phyloP scores from a whole-genome alignment of 2,797 vertebrate species.

The Coccyzus lansbergi region DNA sequence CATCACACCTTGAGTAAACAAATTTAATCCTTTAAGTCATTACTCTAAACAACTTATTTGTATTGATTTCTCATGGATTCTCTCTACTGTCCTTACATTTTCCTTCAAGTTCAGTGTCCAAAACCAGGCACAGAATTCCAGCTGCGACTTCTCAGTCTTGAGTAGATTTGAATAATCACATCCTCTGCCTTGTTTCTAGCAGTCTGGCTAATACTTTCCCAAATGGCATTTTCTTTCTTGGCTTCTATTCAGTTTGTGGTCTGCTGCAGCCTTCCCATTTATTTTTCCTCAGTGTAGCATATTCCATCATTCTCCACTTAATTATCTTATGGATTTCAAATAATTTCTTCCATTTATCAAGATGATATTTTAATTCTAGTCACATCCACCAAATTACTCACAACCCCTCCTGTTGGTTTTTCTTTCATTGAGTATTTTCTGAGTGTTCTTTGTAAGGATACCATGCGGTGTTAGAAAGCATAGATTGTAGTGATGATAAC shows the following conservation, averaged over 20 bases:
- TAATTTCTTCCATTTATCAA: background rate
- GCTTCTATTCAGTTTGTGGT: background rate
- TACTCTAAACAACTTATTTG: background rate
- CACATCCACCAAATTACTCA: background rate
- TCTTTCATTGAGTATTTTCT: background rate
- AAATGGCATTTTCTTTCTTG: slow-evolving; percentile 18
- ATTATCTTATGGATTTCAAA: slow-evolving; percentile 14
- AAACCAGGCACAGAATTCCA: background rate
- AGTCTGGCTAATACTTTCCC: background rate
- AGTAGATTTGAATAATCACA: slow-evolving; percentile 7
- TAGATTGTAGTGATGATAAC: background rate
- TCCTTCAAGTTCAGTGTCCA: background rate
- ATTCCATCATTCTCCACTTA: slow-evolving; percentile 18
- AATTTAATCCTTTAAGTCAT: background rate
- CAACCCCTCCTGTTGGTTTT: background rate
- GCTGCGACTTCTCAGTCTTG: background rate
- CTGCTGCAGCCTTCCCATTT: background rate
- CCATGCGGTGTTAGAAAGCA: background rate
- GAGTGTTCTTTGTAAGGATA: background rate
- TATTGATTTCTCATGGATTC: background rate
- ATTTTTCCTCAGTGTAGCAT: background rate
- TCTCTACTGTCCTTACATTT: background rate
- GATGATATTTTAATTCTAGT: background rate
- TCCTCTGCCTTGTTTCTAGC: background rate
- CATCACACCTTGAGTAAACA: background rate